A percentile compares a stretch with the other conserved stretches of the same genome.
Evolutionary conservation across 2,113 vertebrate species (phyloP).

Genomic region (Elephas maximus): DNA sequence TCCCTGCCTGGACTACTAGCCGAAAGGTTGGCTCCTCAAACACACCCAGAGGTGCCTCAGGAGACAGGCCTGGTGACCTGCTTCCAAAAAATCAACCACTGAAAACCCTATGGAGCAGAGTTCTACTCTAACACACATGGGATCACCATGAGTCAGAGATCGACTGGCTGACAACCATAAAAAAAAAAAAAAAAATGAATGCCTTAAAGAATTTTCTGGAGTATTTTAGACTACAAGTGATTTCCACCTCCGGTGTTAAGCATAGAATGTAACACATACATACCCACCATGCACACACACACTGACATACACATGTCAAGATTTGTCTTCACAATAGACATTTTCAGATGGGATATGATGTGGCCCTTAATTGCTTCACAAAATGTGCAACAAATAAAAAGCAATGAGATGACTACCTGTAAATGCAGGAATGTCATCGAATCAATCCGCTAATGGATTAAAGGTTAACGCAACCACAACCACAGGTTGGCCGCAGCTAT

Average conservation of each 20-base stretch:
- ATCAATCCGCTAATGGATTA: not conserved
- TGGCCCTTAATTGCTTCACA: slow-evolving; percentile 17
- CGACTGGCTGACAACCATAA: not conserved
- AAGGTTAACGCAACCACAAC: not conserved
- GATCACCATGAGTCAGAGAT: no score
- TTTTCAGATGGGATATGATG: not conserved
- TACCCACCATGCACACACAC: not conserved
- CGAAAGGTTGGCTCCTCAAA: not conserved
- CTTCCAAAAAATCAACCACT: no score
- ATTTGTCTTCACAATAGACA: not conserved
- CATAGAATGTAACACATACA: no score
- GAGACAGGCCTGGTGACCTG: no score
- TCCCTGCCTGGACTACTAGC: not conserved
- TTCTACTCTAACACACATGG: no score
- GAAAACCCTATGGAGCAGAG: no score
- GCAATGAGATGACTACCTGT: not conserved
- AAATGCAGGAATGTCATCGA: not conserved
- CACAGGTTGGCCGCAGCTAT: not conserved
- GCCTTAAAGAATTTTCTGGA: not conserved
- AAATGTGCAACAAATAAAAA: slow-evolving; percentile 37
- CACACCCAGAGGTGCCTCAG: not conserved
- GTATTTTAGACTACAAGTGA: not conserved
- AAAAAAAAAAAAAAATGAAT: not conserved
- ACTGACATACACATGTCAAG: not conserved
- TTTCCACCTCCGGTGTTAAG: not conserved